phyloP scores from a whole-genome alignment of 1,140 invertebrate genomes.

The Trichonephila inaurata region DNA sequence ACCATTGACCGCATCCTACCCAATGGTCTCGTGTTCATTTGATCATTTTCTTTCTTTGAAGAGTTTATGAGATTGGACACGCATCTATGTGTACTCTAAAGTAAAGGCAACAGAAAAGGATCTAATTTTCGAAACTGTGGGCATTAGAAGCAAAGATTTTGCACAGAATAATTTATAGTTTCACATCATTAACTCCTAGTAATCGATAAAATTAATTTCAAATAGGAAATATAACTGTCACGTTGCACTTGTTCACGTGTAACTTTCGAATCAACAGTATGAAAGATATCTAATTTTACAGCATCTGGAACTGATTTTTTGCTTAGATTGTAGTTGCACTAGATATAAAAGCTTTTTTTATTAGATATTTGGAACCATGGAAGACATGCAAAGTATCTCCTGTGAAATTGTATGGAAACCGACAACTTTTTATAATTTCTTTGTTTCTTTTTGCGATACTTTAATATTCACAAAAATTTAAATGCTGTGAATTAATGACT shows the following conservation, averaged over 20 bases:
- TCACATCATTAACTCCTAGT: neutral
- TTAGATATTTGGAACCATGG: too few species aligned
- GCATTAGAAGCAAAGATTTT: constrained; percentile 1
- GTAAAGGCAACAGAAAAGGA: neutral
- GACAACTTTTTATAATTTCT: too few species aligned
- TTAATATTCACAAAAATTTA: too few species aligned
- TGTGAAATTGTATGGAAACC: too few species aligned
- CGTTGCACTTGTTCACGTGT: neutral
- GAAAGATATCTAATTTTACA: neutral
- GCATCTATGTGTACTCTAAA: neutral
- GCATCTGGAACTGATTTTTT: neutral
- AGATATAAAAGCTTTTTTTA: too few species aligned
- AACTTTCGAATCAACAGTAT: neutral
- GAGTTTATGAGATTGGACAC: constrained; percentile 4
- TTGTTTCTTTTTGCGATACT: too few species aligned
- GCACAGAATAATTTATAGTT: constrained; percentile 8
- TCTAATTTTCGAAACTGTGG: neutral
- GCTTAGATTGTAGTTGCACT: too few species aligned
- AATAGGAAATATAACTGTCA: neutral
- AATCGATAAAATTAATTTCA: constrained; percentile 24
- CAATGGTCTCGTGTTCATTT: neutral
- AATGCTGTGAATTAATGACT: too few species aligned
- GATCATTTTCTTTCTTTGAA: neutral
- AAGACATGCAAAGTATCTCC: too few species aligned
- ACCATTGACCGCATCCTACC: neutral